These are phyloP conservation scores for Copsychus sechellarum DNA, from an alignment of 2,113 vertebrate species.

Conservation along the genomic window DNA sequence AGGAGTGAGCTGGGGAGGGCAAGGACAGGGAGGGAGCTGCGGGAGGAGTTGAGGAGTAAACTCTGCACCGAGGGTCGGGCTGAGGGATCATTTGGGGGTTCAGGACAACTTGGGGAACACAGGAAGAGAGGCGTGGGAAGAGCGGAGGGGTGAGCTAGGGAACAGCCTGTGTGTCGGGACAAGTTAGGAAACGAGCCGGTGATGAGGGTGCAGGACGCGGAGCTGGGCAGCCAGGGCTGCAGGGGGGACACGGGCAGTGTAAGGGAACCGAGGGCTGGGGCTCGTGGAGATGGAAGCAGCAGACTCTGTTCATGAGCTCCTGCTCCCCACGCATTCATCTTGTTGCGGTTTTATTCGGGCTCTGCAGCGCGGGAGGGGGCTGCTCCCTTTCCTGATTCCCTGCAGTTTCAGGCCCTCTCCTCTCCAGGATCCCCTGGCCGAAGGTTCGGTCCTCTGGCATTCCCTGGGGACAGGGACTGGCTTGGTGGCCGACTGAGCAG, in stretches of 20 bases:
- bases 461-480: not conserved
- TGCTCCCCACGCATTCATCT: rapidly evolving
- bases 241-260: rapidly evolving
- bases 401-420: not conserved
- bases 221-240: not conserved
- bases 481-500: rapidly evolving
- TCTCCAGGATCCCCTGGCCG: rapidly evolving
- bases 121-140: rapidly evolving
- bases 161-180: no score
- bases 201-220: not conserved
- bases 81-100: not conserved
- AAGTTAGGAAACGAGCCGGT: not conserved
- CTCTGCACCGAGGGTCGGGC: rapidly evolving
- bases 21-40: not conserved
- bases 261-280: rapidly evolving
- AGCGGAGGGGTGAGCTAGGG: not conserved
- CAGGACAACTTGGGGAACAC: no score
- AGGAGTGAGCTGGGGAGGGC: not conserved
- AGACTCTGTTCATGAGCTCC: rapidly evolving
- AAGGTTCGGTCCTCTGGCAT: not conserved
- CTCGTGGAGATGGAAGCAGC: not conserved
- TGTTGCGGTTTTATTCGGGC: not conserved
- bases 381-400: not conserved
- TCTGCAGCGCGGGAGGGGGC: rapidly evolving
- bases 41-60: not conserved